Evolutionary conservation across 1,140 invertebrate species (phyloP), one percentile per base, ranked within the genome.

Genomic region (Drosophila nigromelanica): DNA sequence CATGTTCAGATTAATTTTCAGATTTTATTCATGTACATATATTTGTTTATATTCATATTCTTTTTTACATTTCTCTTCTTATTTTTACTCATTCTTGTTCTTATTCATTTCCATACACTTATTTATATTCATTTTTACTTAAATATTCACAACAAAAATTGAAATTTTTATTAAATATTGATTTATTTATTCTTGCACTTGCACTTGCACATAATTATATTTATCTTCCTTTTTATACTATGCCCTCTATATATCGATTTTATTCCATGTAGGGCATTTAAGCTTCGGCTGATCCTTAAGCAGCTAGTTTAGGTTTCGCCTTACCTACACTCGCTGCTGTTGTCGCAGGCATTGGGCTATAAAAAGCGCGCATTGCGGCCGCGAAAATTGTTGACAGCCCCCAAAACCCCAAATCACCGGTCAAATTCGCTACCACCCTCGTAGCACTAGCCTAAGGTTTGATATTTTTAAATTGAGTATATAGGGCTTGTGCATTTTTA

Each of bases 321-420:
- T 42, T 24, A 11, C 30, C 40, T 42, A n/a, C 18, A 15, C 33
- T 73, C 6, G 21, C 39, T 55, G 12, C 15, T 60, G 45, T 73
- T 63, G 56, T 66, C 35, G 24, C 40, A 85, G 76, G 50, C 73
- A 86, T 60, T 83, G 81, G 80, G 80, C 77, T 85, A 80, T 76
- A 83, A 83, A 80, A 76, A 76, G 50, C 24, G 24, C 24, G 24
- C 3, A 27, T 27, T 27, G 24, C 24, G 24, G 24, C 24, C 45
- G 33, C 69, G 35, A n/a, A 52, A 56, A 82, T 82, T 82, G 79
- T 82, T 66, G 78, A 40, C 15, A 14, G 50, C 27, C 27, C 27
- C 61, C 0, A 27, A 48, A 48, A 30, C 47, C 47, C 47, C 24
- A 5, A 24, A 21, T 8, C 14, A 27, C 24, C 24, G 3, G 0